These are phyloP conservation scores for Chloropsis hardwickii DNA, from an alignment of 2,113 vertebrate genomes.

Conservation along the genomic window DNA sequence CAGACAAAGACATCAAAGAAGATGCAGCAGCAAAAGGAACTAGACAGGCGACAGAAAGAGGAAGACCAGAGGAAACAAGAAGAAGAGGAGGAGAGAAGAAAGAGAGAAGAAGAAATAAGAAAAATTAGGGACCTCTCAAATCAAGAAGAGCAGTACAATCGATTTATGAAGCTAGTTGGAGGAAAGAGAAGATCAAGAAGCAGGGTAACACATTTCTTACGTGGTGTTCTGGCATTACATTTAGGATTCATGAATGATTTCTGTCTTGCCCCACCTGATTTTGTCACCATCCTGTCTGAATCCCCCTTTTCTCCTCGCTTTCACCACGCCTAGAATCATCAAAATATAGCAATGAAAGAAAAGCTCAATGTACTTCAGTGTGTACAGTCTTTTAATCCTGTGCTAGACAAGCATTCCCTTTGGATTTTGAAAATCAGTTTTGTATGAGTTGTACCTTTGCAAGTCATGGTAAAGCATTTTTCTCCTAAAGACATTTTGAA, in stretches of 20 bases:
- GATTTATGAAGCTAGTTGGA: conserved; percentile 97
- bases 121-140: conserved; percentile 94
- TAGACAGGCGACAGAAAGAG: conserved; percentile 82
- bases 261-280: neutral
- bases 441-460: neutral
- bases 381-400: neutral
- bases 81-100: conserved; percentile 88
- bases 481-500: neutral
- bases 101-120: conserved; percentile 94
- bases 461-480: neutral
- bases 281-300: neutral
- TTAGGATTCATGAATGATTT: neutral
- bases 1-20: conserved; percentile 90
- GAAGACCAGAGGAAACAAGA: conserved; percentile 80
- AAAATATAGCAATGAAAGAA: neutral
- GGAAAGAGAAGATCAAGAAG: conserved; percentile 80
- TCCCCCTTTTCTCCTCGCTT: neutral
- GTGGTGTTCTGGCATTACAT: neutral
- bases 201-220: conserved; percentile 72
- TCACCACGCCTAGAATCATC: neutral
- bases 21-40: conserved; percentile 85
- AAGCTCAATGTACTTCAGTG: neutral
- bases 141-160: conserved; percentile 97
- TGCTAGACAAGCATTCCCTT: neutral
- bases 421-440: neutral